These are phyloP conservation scores for Thaleichthys pacificus DNA, from an alignment of 2,797 vertebrate species.

Conservation along the genomic window DNA sequence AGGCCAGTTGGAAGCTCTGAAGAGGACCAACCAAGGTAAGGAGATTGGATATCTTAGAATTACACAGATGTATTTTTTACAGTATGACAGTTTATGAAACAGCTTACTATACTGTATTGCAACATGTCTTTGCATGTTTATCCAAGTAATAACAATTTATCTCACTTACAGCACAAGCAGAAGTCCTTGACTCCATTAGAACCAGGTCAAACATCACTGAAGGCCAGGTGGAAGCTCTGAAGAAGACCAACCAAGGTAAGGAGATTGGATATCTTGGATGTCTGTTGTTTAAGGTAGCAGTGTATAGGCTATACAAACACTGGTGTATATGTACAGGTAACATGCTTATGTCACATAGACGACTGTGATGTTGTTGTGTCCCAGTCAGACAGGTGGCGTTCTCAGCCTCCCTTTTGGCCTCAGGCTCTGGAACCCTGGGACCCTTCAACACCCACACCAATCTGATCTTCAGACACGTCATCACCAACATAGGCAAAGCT, in stretches of 20 bases:
- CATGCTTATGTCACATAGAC: too few relatives aligned
- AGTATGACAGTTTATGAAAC: too few relatives aligned
- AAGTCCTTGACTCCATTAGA: not conserved
- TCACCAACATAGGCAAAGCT: slow-evolving; percentile 11
- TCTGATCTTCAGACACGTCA: slow-evolving; percentile 1
- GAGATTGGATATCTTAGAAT: not conserved
- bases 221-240: not conserved
- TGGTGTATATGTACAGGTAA: too few relatives aligned
- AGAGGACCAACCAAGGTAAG: not conserved
- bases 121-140: too few relatives aligned
- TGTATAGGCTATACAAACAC: too few relatives aligned
- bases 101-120: too few relatives aligned
- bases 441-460: not conserved
- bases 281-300: too few relatives aligned
- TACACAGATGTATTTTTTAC: too few relatives aligned
- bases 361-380: not conserved
- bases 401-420: not conserved
- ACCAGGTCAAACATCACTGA: not conserved
- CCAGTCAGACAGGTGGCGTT: slow-evolving; percentile 10
- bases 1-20: not conserved
- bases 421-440: slow-evolving; percentile 1
- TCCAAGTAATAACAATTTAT: not conserved
- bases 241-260: not conserved
- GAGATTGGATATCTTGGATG: not conserved
- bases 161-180: too few relatives aligned